phyloP scores from a whole-genome alignment of 2,113 vertebrate genomes.

The Murina feae region DNA sequence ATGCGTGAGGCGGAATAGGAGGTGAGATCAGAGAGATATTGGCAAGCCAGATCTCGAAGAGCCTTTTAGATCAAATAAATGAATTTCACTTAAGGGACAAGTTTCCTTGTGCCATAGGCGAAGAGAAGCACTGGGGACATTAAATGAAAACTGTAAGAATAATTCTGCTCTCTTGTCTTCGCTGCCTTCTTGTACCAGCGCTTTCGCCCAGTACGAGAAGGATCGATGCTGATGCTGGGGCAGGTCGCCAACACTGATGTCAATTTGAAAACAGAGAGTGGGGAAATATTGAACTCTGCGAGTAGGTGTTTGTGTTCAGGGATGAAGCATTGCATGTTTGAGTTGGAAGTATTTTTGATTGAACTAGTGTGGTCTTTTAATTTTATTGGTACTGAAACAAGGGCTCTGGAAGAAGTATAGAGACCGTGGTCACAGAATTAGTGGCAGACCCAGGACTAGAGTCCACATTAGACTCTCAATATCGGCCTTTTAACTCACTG shows the following conservation, averaged over 20 bases:
- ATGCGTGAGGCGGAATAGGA: background rate
- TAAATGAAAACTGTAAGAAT: slow-evolving; percentile 6
- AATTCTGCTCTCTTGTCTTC: background rate
- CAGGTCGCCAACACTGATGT: background rate
- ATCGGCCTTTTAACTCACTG: background rate
- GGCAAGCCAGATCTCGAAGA: background rate
- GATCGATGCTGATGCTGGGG: background rate
- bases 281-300: background rate
- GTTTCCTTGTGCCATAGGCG: background rate
- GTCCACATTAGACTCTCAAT: background rate
- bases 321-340: background rate
- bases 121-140: background rate
- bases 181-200: background rate
- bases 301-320: background rate
- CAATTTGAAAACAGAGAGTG: background rate
- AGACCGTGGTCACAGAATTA: background rate
- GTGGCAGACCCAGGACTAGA: background rate
- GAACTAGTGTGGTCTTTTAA: background rate
- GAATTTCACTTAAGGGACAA: background rate
- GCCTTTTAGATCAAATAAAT: background rate
- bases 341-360: background rate
- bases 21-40: background rate
- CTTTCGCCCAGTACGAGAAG: background rate
- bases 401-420: background rate
- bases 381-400: background rate